A percentile compares a stretch with the other conserved stretches of the same genome.
Evolutionary conservation across 2,888 invertebrate genomes (phyloP).

Genomic region (Macrophya annulata): DNA sequence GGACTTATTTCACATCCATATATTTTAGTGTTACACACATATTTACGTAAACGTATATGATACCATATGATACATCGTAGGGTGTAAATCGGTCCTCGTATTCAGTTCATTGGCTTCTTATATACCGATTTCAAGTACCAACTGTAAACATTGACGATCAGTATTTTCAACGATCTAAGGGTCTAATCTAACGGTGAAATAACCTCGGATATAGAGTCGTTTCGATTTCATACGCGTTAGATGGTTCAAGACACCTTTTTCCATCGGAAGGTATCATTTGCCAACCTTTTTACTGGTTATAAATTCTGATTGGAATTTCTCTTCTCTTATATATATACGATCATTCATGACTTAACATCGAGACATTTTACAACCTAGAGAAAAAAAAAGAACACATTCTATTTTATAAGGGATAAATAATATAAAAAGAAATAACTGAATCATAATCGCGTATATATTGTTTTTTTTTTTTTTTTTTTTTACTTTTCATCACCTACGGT

Average conservation of each 20-base stretch:
- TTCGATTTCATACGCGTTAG: conserved; percentile 1
- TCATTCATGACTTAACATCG: background rate
- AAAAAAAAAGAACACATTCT: background rate
- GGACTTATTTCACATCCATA: too few species aligned
- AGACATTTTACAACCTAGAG: background rate
- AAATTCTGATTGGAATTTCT: conserved; percentile 29
- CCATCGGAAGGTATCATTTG: background rate
- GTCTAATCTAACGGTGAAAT: conserved; percentile 12
- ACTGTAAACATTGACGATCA: conserved; percentile 48
- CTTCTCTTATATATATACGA: background rate
- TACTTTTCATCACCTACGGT: too few species aligned
- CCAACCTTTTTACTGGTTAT: conserved; percentile 6
- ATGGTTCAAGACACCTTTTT: background rate
- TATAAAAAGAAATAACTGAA: background rate
- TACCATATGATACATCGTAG: background rate
- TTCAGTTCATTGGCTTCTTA: conserved; percentile 26
- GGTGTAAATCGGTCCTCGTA: background rate
- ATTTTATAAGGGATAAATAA: background rate
- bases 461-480: too few species aligned
- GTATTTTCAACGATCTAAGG: conserved; percentile 33
- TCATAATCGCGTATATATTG: background rate
- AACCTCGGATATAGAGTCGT: conserved; percentile 30
- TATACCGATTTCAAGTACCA: conserved; percentile 34
- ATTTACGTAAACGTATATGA: background rate
- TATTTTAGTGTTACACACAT: too few species aligned